Evolutionary conservation across 1,140 invertebrate genomes (phyloP).

Genomic region (Pristionchus pacificus): DNA sequence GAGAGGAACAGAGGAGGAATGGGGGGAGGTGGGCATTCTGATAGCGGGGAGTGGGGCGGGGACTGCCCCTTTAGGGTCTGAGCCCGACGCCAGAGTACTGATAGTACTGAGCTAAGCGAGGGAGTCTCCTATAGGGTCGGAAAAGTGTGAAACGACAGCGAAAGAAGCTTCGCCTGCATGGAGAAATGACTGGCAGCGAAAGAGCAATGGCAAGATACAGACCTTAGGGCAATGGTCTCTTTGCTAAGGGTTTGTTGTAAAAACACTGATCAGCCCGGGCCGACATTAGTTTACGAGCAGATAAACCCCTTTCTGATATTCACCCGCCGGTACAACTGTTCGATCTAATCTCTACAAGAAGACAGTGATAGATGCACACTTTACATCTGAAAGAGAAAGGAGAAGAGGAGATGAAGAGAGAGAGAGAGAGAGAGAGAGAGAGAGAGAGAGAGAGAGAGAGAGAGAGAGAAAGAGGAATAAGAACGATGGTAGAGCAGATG

Average conservation of each 20-base stretch:
- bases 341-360: constrained; percentile 12
- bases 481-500: too few relatives aligned
- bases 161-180: too few relatives aligned
- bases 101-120: too few relatives aligned
- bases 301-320: constrained; percentile 5
- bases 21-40: too few relatives aligned
- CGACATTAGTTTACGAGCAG: constrained; percentile 7
- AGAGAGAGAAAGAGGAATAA: too few relatives aligned
- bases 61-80: too few relatives aligned
- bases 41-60: too few relatives aligned
- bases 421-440: constrained; percentile 2
- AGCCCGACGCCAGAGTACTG: too few relatives aligned
- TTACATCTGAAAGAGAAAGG: constrained; percentile 7
- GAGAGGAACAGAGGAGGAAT: too few relatives aligned
- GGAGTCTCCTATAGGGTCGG: too few relatives aligned
- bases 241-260: background rate
- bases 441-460: constrained; percentile 1
- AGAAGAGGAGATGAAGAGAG: background rate
- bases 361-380: background rate
- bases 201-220: background rate
- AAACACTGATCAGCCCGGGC: constrained; percentile 4
- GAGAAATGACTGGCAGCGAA: too few relatives aligned
- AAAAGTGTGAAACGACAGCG: too few relatives aligned
- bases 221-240: background rate
- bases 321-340: background rate